These are phyloP conservation scores for Echeneis naucrates DNA, from an alignment of 2,797 vertebrate genomes.

Conservation along the genomic window DNA sequence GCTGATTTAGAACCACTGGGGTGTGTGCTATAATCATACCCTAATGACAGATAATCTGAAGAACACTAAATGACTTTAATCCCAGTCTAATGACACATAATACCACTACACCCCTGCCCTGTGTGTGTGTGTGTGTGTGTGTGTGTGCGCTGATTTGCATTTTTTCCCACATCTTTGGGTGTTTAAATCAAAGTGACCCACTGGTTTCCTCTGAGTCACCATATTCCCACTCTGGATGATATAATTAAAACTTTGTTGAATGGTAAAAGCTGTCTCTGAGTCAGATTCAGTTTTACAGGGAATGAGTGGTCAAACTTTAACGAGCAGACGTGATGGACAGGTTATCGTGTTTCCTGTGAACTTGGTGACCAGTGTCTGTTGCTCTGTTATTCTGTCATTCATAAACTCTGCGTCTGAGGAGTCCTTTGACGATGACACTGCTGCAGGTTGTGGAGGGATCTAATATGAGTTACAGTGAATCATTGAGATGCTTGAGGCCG, in stretches of 20 bases:
- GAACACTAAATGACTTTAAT: conserved; percentile 68
- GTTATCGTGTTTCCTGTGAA: conserved; percentile 18
- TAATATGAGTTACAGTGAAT: conserved; percentile 65
- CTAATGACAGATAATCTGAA: conserved; percentile 67
- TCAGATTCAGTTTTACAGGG: background rate
- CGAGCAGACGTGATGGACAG: conserved; percentile 16
- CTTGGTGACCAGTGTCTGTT: background rate
- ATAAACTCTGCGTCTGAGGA: conserved; percentile 20
- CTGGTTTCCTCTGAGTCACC: conserved; percentile 36
- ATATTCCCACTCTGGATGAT: conserved; percentile 1
- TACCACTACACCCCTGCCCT: conserved; percentile 31
- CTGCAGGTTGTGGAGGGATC: conserved; percentile 45
- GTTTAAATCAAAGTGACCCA: conserved; percentile 39
- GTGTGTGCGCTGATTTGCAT: conserved; percentile 37
- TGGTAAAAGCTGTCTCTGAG: conserved; percentile 1
- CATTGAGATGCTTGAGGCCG: conserved; percentile 60
- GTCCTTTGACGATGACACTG: conserved; percentile 53
- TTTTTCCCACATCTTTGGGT: conserved; percentile 10
- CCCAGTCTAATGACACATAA: conserved; percentile 64
- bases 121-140: conserved; percentile 4
- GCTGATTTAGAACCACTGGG: conserved; percentile 47
- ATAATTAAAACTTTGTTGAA: conserved; percentile 29
- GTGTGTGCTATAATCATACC: conserved; percentile 60
- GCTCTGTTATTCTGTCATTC: conserved; percentile 25
- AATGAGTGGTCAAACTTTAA: background rate